phyloP scores from a whole-genome alignment of 2,113 vertebrate species.

The Myiopsitta monachus region DNA sequence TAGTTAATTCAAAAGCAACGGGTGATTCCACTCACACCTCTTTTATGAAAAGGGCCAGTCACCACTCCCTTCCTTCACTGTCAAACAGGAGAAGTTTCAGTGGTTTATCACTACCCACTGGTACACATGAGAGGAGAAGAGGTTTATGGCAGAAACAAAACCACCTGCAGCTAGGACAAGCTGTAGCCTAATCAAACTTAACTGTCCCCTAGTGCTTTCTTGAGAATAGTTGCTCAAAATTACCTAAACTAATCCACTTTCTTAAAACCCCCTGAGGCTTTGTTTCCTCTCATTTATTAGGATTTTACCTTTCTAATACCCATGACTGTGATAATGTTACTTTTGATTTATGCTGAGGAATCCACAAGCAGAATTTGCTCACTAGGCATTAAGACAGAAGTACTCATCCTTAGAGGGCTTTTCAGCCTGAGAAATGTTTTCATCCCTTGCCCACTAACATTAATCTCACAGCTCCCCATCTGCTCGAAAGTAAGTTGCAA shows the following conservation, averaged over 20 bases:
- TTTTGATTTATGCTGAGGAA: not conserved
- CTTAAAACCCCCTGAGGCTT: not conserved
- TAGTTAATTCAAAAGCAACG: not conserved
- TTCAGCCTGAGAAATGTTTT: not conserved
- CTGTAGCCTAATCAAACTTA: constrained; percentile 49
- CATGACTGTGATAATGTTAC: not conserved
- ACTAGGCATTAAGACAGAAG: not conserved
- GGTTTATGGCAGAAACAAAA: not conserved
- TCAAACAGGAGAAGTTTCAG: not conserved
- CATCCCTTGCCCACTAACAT: not conserved
- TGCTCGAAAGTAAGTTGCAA: not conserved
- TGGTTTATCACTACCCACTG: not conserved
- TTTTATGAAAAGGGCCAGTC: not conserved
- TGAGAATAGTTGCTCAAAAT: constrained; percentile 24
- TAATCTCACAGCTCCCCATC: not conserved
- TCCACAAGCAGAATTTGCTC: not conserved
- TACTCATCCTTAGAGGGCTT: not conserved
- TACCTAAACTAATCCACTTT: constrained; percentile 23
- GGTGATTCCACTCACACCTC: not conserved
- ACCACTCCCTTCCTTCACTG: not conserved
- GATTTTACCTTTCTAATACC: not conserved
- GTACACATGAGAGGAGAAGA: not conserved
- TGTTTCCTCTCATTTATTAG: not conserved
- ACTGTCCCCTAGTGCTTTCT: constrained; percentile 21
- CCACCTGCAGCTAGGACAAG: not conserved